Evolutionary conservation across 2,888 invertebrate genomes (phyloP), one percentile per base, ranked within the genome.

Genomic region (Halictus quadricinctus): DNA sequence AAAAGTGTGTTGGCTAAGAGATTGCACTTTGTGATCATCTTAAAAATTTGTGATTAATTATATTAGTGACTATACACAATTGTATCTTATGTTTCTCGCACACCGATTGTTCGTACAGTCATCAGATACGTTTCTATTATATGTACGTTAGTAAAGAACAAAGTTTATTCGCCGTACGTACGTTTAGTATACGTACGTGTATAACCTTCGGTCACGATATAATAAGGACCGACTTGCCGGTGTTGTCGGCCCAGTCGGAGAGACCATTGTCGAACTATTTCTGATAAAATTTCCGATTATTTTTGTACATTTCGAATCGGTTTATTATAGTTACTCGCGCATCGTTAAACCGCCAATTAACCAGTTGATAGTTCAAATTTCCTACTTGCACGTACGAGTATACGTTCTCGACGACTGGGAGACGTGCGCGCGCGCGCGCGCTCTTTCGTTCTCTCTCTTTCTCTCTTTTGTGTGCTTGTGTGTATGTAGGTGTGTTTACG

Each of bases 1-100:
- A 93, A 94, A 94, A 94, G 91, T 93, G 92, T 92, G 92, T 93
- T 93, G 93, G 93, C 93, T 94, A 94, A 93, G 93, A 94, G 94
- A 94, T 94, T 94, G 94, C 94, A 94, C 94, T 94, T 94, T 93
- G 94, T 94, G 94, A 94, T 94, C 92, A 93, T 94, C 91, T 86
- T 93, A 94, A 92, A 93, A 93, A 93, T 92, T 93, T 90, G 92
- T 90, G 92, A 92, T 92, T 86, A 91, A 91, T 88, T 91, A 91
- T 91, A 91, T 91, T 90, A 90, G 82, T 88, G 90, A 90, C 91
- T 90, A 90, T 91, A 91, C 90, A 88, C 69, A 69, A 69, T 76
- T 83, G 84, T 82, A 77, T 81, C 85, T 85, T 88, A 84, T 88
- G 84, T 90, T 87, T 86, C 86, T 86, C 87, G 81, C 82, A 86